phyloP scores from a whole-genome alignment of 1,140 invertebrate genomes.

The Chlorops oryzae region DNA sequence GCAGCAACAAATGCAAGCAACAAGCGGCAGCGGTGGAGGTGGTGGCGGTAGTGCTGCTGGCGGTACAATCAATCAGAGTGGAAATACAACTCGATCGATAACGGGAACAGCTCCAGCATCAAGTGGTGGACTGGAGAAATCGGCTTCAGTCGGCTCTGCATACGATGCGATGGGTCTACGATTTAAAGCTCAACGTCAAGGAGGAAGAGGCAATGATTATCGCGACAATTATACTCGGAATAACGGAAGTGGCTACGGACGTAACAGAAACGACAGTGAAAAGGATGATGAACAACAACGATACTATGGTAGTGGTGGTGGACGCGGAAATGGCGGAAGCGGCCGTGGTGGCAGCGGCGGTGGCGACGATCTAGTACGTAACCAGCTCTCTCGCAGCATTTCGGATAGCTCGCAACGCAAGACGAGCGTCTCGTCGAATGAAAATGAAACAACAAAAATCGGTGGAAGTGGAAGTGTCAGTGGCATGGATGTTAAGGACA shows the following conservation, averaged over 20 bases:
- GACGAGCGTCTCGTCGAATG: conserved; percentile 41
- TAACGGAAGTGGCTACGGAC: conserved; percentile 28
- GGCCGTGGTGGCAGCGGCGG: conserved; percentile 24
- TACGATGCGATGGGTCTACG: conserved; percentile 50
- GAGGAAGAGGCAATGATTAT: conserved; percentile 30
- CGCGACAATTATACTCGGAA: conserved; percentile 27
- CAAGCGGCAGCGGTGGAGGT: background rate
- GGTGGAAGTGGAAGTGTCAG: conserved; percentile 5
- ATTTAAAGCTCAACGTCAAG: conserved; percentile 1
- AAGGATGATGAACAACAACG: conserved; percentile 33
- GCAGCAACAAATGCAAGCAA: conserved; percentile 53
- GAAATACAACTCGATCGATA: conserved; percentile 28
- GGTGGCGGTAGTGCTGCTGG: conserved; percentile 36
- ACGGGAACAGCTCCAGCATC: conserved; percentile 16
- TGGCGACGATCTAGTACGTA: conserved; percentile 26
- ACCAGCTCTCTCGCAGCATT: conserved; percentile 37
- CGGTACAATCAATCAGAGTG: conserved; percentile 23
- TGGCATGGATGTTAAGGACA: conserved; percentile 11
- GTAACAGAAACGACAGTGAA: conserved; percentile 41
- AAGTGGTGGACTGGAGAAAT: conserved; percentile 44
- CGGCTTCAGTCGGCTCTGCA: conserved; percentile 42
- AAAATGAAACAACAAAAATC: conserved; percentile 24
- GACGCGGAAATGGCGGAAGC: conserved; percentile 8
- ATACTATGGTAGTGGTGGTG: background rate
- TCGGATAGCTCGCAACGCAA: conserved; percentile 46